These are phyloP conservation scores for Callyntrura guangdongensis DNA, from an alignment of 2,888 invertebrate species.

Conservation along the genomic window DNA sequence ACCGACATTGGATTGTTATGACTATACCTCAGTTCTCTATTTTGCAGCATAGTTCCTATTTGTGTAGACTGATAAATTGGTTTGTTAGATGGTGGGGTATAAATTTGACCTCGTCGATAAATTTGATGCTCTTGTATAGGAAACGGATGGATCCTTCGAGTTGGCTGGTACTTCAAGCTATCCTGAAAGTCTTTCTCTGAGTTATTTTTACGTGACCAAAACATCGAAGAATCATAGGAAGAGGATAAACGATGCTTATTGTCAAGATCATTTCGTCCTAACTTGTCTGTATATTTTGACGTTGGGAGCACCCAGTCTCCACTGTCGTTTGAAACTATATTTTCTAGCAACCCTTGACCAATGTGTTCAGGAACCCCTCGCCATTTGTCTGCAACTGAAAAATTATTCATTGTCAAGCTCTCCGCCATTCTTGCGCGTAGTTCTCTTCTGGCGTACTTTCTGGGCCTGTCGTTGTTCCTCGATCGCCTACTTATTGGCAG, in stretches of 20 bases:
- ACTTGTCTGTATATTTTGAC: slow-evolving; percentile 13
- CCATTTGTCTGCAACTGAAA: slow-evolving; percentile 14
- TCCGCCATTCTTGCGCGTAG: slow-evolving; percentile 72
- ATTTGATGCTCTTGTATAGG: slow-evolving; percentile 39
- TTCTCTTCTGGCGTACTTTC: slow-evolving; percentile 62
- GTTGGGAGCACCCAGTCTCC: slow-evolving; percentile 55
- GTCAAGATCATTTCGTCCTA: neutral
- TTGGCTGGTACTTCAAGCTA: slow-evolving; percentile 41
- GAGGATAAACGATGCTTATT: neutral
- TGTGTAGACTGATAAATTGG: slow-evolving; percentile 64
- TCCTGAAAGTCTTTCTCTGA: slow-evolving; percentile 34
- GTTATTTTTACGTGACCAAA: slow-evolving; percentile 1
- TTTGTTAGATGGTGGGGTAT: slow-evolving; percentile 67
- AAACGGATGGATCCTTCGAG: slow-evolving; percentile 58
- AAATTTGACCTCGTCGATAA: slow-evolving; percentile 55
- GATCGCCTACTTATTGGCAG: neutral
- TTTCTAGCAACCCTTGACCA: slow-evolving; percentile 1
- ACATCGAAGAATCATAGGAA: neutral
- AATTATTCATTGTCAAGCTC: slow-evolving; percentile 60
- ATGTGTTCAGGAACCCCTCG: slow-evolving; percentile 9
- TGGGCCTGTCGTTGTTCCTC: slow-evolving; percentile 26
- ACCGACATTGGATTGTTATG: slow-evolving; percentile 62
- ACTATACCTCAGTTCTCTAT: slow-evolving; percentile 71
- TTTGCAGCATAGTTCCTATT: slow-evolving; percentile 31
- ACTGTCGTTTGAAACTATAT: slow-evolving; percentile 29